Base-by-base conservation (phyloP, 2,113 vertebrate genomes). In the Phalacrocorax aristotelis region DNA sequence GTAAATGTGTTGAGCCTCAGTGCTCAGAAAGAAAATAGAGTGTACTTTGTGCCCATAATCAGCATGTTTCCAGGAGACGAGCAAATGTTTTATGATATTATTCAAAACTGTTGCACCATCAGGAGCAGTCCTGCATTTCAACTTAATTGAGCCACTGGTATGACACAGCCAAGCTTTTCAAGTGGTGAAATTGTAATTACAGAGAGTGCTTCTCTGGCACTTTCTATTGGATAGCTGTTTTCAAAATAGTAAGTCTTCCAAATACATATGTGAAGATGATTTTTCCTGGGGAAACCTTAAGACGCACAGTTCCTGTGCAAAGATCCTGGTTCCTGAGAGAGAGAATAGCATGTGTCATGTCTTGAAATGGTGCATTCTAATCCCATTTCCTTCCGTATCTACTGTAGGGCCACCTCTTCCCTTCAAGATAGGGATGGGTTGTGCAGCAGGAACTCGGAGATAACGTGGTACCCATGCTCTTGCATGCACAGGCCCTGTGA, bases 71-170 rank as follows among this genome's bases (percentile, higher is more conserved):
- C 76, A 85, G 86, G 66, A 96, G 91, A 75, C 62, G 62, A 71
- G 70, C 76, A 84, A 83, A 87, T 87, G 82, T 49, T 94, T 97
- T 87, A 44, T 80, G 84, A 40, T 82, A 34, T 49, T 90, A 44
- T 29, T 96, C 87, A 60, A 85, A 82, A 81, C 12, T 19, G 0
- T 54, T n/a, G 82, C 83, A 42, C 82, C 70, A 77, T 75, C 80
- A 94, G 75, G 18, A 95, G 74, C 61, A 66, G 87, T n/a, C 96
- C 96, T 93, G 94, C 82, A 60, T 89, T 97, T 87, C 90, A 86
- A 23, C 64, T 83, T 70, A 89, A 80, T 77, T 85, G 97, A 93
- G 84, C 54, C 89, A 76, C 70, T 75, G 69, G 68, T 93, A n/a
- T 40, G 87, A 61, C 42, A 93, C 49, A 89, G 62, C 76, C 85